Evolutionary conservation across 2,113 vertebrate species (phyloP).

Genomic region (Motacilla alba): DNA sequence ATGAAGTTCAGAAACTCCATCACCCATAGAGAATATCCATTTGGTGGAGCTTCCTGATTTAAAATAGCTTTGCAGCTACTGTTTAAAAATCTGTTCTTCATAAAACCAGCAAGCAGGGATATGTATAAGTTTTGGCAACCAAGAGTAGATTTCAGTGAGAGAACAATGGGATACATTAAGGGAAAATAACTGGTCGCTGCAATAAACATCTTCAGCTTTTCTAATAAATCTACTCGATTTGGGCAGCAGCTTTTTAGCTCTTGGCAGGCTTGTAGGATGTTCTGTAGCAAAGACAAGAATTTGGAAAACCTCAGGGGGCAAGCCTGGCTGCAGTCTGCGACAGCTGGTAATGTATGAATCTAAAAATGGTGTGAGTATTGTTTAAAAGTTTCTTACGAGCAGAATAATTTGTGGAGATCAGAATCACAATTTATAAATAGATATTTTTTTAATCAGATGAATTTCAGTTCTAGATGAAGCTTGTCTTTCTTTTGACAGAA

Average conservation of each 20-base stretch:
- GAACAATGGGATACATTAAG: not conserved
- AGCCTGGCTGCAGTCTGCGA: not conserved
- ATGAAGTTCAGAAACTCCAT: not conserved
- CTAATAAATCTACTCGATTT: not conserved
- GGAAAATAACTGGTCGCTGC: not conserved
- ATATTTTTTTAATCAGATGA: not conserved
- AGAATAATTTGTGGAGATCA: not conserved
- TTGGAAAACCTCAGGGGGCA: not conserved
- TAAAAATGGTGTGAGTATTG: not conserved
- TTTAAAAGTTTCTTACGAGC: not conserved
- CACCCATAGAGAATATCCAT: not conserved
- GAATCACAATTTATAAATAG: not conserved
- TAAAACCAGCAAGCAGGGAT: not conserved
- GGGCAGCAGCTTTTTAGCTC: not conserved
- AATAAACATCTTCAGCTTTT: not conserved
- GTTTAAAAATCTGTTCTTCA: not conserved
- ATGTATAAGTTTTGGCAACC: not conserved
- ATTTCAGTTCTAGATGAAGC: not conserved
- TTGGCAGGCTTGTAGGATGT: conserved; percentile 11
- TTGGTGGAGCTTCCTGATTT: not conserved
- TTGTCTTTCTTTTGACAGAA: conserved; percentile 5
- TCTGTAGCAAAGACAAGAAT: conserved; percentile 12
- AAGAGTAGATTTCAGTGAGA: not conserved
- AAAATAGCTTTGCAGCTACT: not conserved
- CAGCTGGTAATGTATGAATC: not conserved